Evolutionary conservation across 2,113 vertebrate genomes (phyloP), one percentile per base, ranked within the genome.

Genomic region (Aphyosemion australe): DNA sequence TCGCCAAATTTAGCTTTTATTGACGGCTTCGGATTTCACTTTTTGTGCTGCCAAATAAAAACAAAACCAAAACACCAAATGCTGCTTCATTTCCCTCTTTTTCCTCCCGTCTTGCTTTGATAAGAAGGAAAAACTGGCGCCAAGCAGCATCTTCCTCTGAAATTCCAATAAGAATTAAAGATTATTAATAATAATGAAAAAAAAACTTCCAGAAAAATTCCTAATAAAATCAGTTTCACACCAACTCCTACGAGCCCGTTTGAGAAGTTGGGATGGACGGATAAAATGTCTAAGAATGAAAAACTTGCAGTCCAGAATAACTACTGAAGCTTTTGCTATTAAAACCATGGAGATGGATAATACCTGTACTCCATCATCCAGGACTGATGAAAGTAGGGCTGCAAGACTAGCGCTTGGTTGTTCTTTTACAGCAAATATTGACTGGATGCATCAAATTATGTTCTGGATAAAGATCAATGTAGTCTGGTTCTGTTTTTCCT

Each of bases 21-120:
- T 69, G 61, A 73, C 65, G 69, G 56, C 43, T 80, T 74, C 52
- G 61, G 53, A 26, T 69, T 61, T 63, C 61, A 70, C 65, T 46
- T 55, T 31, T 14, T 47, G 4, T 1, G 20, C 74, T 74, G 79
- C 74, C 74, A 74, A 71, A 67, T 67, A 55, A 60, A 78, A 76
- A 65, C 59, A 59, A 54, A 55, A 67, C 59, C 39, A 51, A 69
- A 74, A 62, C 57, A 63, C 65, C 79, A 71, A 78, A 67, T 69
- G 56, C 74, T 57, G 64, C 69, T 32, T 52, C 31, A 2, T 9
- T 42, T 56, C 16, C 16, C 50, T 32, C 56, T 76, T 47, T n/a
- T 34, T 72, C 19, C 50, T 32, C 15, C 7, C 11, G 45, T 53
- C 64, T 65, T 14, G 43, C 31, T 11, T 57, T 51, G 18, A 43